phyloP scores from a whole-genome alignment of 2,888 invertebrate genomes.

The Corbicula japonica region DNA sequence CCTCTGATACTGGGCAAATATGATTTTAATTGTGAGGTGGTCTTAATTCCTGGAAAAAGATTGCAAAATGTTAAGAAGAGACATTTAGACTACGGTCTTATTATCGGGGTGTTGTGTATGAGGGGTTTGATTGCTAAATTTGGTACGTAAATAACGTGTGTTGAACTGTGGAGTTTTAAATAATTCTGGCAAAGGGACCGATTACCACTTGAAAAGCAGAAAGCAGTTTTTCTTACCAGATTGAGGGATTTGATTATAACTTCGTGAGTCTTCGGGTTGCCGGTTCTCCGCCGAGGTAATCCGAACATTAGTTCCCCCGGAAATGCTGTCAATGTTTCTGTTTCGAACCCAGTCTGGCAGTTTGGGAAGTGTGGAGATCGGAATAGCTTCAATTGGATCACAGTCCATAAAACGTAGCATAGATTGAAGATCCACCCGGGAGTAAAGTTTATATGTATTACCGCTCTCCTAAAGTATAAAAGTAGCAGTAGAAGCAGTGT shows the following conservation, averaged over 20 bases:
- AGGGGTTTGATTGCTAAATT: no score
- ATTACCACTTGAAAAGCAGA: background rate
- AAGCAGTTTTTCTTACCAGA: constrained; percentile 25
- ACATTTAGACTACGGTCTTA: no score
- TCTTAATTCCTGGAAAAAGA: no score
- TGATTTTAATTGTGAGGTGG: no score
- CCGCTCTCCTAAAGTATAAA: constrained; percentile 51
- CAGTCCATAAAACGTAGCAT: constrained; percentile 75
- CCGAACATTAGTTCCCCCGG: constrained; percentile 54
- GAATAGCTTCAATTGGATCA: constrained; percentile 55
- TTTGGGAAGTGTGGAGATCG: constrained; percentile 49
- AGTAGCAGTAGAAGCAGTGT: no score
- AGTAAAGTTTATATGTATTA: constrained; percentile 54
- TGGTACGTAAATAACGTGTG: no score
- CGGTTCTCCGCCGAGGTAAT: constrained; percentile 14
- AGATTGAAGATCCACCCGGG: constrained; percentile 52
- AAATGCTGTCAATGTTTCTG: constrained; percentile 35
- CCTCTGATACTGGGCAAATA: no score
- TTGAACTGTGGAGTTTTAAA: no score
- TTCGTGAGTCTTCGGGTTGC: background rate
- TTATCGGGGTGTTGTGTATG: no score
- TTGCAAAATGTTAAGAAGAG: no score
- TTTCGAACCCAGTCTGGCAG: constrained; percentile 59
- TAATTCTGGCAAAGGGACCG: no score
- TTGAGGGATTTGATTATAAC: constrained; percentile 46